Conservation (phyloP, 2,888 invertebrate genomes). For the Abrostola triplasia region DNA sequence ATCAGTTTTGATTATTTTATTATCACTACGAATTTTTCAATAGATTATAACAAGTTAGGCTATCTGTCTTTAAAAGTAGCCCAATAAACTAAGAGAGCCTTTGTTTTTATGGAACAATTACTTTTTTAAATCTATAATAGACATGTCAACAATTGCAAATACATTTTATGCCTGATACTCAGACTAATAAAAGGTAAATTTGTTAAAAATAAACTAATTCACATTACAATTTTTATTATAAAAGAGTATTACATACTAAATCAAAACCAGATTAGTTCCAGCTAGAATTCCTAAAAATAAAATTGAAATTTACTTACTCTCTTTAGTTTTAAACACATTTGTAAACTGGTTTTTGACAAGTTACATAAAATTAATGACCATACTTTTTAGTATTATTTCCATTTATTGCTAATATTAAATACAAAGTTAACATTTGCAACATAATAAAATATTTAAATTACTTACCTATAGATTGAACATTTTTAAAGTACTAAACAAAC, state of each 20-base stretch:
- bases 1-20: constrained; percentile 6
- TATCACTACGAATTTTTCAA: constrained; percentile 13
- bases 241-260: too few relatives aligned
- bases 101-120: neutral
- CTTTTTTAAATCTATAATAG: neutral
- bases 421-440: too few relatives aligned
- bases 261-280: neutral
- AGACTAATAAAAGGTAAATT: neutral
- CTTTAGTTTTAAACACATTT: too few relatives aligned
- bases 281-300: neutral
- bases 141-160: constrained; percentile 24
- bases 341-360: too few relatives aligned
- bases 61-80: constrained; percentile 22
- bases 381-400: too few relatives aligned
- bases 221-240: neutral
- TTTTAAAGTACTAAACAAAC: too few relatives aligned
- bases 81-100: constrained; percentile 6
- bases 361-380: too few relatives aligned
- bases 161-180: neutral
- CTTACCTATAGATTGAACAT: too few relatives aligned
- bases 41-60: constrained; percentile 2
- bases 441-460: too few relatives aligned
- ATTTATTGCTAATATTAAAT: too few relatives aligned
- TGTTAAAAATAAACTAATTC: neutral
- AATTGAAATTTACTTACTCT: too few relatives aligned